A percentile compares a stretch with the other conserved stretches of the same genome.
These are phyloP conservation scores for Tipula lateralis DNA, from an alignment of 2,888 invertebrate genomes.

Conservation along the genomic window DNA sequence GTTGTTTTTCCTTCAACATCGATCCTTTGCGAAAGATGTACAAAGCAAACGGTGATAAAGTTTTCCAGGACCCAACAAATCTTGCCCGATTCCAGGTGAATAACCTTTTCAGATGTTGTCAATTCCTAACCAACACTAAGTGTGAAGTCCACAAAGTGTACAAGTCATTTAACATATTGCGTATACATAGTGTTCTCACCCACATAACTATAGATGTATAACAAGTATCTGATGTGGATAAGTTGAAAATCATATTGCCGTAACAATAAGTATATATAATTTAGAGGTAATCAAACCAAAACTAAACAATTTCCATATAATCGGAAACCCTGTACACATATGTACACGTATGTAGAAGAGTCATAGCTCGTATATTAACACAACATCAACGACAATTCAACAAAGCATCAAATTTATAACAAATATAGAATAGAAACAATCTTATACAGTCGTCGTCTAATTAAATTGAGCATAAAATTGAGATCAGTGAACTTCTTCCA, in stretches of 20 bases:
- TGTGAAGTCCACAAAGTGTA: no score
- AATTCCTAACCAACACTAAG: no score
- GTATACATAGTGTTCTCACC: neutral
- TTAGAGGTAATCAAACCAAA: neutral
- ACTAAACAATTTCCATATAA: neutral
- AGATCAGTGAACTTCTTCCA: neutral
- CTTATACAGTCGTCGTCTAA: neutral
- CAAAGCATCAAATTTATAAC: neutral
- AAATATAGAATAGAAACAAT: neutral
- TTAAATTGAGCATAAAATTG: constrained; percentile 19
- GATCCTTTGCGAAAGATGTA: no score
- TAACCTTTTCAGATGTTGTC: no score
- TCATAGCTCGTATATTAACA: neutral
- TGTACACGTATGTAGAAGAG: no score
- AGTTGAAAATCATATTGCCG: neutral
- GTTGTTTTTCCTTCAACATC: no score
- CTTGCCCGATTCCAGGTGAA: no score
- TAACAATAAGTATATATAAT: neutral
- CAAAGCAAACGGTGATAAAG: no score
- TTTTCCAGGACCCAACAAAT: no score
- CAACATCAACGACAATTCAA: neutral
- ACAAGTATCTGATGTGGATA: neutral
- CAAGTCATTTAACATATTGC: no score
- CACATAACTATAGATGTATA: neutral
- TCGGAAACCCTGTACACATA: neutral